A percentile compares a stretch with the other conserved stretches of the same genome.
Evolutionary conservation across 2,888 invertebrate species (phyloP).

Genomic region (Pseudococcus jackbeardsleyi): DNA sequence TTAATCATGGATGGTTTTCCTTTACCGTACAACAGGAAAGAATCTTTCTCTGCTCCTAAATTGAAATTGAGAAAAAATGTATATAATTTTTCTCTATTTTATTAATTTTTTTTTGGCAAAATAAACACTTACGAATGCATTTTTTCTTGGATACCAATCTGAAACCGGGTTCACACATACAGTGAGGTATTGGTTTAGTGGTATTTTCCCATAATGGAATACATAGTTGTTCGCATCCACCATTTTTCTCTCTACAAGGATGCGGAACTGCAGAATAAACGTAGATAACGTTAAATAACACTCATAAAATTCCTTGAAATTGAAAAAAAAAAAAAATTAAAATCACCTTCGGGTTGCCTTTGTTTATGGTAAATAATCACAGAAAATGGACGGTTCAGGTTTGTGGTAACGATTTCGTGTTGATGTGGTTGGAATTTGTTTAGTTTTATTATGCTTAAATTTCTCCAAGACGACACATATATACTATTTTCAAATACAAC

Average conservation of each 20-base stretch:
- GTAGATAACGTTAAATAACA: background rate
- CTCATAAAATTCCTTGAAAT: slow-evolving; percentile 65
- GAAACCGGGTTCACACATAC: slow-evolving; percentile 82
- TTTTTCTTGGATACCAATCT: slow-evolving; percentile 74
- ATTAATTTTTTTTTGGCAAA: background rate
- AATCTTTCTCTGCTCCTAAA: slow-evolving; percentile 68
- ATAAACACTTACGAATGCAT: slow-evolving; percentile 75
- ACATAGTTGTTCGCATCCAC: slow-evolving; percentile 84
- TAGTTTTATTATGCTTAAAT: slow-evolving; percentile 76
- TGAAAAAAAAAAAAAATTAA: background rate
- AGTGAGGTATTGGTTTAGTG: slow-evolving; percentile 73
- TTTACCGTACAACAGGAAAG: slow-evolving; percentile 78
- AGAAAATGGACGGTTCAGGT: slow-evolving; percentile 76
- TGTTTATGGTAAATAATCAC: slow-evolving; percentile 83
- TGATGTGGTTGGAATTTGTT: slow-evolving; percentile 74
- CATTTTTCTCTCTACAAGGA: slow-evolving; percentile 78
- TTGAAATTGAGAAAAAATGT: too few species aligned
- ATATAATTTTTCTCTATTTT: slow-evolving; percentile 43
- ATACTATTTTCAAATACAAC: slow-evolving; percentile 81
- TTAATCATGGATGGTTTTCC: slow-evolving; percentile 80
- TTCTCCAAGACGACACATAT: slow-evolving; percentile 81
- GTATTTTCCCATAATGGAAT: slow-evolving; percentile 75
- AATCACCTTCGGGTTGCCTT: slow-evolving; percentile 79
- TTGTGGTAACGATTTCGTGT: slow-evolving; percentile 71
- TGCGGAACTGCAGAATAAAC: slow-evolving; percentile 71